Evolutionary conservation across 2,113 vertebrate genomes (phyloP).

Genomic region (Oreamnos americanus): DNA sequence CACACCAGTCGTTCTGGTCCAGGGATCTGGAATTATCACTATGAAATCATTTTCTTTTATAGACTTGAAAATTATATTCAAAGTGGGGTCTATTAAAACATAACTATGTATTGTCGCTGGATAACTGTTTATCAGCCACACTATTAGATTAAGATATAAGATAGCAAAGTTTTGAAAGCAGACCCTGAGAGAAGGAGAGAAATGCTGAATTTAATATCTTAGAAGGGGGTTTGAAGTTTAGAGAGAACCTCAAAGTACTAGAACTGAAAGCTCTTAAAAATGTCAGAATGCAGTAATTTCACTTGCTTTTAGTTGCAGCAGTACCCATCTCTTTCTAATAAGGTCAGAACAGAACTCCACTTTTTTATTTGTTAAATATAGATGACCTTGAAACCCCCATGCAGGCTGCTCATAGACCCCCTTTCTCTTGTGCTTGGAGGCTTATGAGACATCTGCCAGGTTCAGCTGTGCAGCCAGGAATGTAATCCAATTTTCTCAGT

Average conservation of each 20-base stretch:
- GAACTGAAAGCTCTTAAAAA: not conserved
- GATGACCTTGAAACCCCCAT: not conserved
- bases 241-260: not conserved
- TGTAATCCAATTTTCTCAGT: not conserved
- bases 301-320: not conserved
- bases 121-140: not conserved
- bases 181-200: not conserved
- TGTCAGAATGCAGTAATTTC: not conserved
- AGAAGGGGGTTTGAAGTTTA: not conserved
- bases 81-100: not conserved
- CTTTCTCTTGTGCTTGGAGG: not conserved
- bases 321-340: not conserved
- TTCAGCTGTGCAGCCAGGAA: not conserved
- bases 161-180: not conserved
- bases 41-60: not conserved
- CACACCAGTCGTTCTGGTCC: not conserved
- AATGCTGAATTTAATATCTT: not conserved
- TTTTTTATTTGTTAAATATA: not conserved
- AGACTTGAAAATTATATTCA: not conserved
- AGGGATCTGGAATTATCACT: not conserved
- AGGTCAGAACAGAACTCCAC: not conserved
- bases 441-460: not conserved
- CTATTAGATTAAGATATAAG: not conserved
- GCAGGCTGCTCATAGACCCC: fast-evolving
- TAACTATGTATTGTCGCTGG: not conserved